phyloP scores from a whole-genome alignment of 2,113 vertebrate genomes.

The Protomyctophum bolini region DNA sequence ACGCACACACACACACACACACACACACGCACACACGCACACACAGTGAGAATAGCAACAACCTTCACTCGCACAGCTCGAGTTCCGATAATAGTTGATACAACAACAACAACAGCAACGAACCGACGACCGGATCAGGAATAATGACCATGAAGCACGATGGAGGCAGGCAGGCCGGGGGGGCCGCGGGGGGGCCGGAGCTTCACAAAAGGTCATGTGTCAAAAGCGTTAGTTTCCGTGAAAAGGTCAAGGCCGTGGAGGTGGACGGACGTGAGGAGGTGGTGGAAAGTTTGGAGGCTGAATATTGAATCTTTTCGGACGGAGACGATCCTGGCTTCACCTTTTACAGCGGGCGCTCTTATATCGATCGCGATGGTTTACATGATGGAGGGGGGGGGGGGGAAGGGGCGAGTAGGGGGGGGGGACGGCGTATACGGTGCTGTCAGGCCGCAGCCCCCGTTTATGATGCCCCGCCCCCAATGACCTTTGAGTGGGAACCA shows the following conservation, averaged over 20 bases:
- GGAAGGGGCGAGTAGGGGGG: too few relatives aligned
- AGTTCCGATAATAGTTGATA: conserved; percentile 12
- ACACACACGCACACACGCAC: conserved; percentile 31
- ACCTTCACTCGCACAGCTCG: not conserved
- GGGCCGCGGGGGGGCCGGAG: not conserved
- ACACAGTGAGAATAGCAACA: not conserved
- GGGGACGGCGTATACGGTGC: conserved; percentile 46
- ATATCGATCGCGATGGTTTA: conserved; percentile 69
- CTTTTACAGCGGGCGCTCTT: conserved; percentile 43
- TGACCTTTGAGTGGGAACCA: conserved; percentile 62
- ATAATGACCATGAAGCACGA: conserved; percentile 31
- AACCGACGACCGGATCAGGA: not conserved
- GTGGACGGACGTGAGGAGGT: conserved; percentile 36
- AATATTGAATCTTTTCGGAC: conserved; percentile 67
- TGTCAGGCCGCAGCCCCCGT: conserved; percentile 2
- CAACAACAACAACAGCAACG: not conserved
- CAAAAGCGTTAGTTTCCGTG: conserved; percentile 27
- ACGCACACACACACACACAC: conserved; percentile 41
- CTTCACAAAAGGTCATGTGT: conserved; percentile 63
- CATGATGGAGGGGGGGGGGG: conserved; percentile 56
- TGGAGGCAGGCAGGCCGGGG: not conserved
- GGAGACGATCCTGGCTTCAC: conserved; percentile 8
- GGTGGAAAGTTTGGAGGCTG: conserved; percentile 36
- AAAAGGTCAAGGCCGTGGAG: conserved; percentile 72
- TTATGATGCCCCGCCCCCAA: conserved; percentile 32